Percentiles rank a stretch among this genome's conserved stretches.
Evolutionary conservation across 2,113 vertebrate species (phyloP).

Genomic region (Festucalex cinctus): DNA sequence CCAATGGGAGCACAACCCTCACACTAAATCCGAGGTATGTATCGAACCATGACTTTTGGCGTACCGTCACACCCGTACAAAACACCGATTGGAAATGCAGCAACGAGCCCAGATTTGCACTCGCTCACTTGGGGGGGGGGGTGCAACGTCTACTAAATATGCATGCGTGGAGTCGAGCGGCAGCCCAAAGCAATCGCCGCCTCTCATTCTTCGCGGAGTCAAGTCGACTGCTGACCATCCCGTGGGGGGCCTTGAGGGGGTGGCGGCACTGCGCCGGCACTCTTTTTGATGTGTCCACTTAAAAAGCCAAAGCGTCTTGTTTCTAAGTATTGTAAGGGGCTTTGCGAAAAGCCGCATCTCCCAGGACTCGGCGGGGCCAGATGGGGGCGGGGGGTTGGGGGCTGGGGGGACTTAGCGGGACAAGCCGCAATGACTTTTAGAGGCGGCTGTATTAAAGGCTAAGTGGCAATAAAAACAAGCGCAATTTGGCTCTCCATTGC

Average conservation of each 20-base stretch:
- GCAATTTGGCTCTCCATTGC: conserved; percentile 30
- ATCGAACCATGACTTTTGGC: background rate
- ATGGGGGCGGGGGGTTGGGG: background rate
- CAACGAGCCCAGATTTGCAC: background rate
- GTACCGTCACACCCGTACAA: background rate
- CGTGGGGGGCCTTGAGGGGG: conserved; percentile 21
- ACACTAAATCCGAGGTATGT: background rate
- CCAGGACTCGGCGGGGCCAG: background rate
- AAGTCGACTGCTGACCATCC: conserved; percentile 50
- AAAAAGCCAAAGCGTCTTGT: conserved; percentile 29
- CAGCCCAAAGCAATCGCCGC: conserved; percentile 54
- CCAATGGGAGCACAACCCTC: background rate
- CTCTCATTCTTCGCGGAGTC: conserved; percentile 46
- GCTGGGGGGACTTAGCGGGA: conserved; percentile 35
- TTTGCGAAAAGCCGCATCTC: conserved; percentile 28
- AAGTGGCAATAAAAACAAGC: conserved; percentile 44
- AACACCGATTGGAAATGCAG: background rate
- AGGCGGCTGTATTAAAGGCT: conserved; percentile 33
- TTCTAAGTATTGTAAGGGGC: conserved; percentile 27
- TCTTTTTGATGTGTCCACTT: conserved; percentile 47
- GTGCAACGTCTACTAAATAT: conserved; percentile 60
- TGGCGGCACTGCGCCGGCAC: conserved; percentile 23
- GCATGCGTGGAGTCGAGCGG: conserved; percentile 42
- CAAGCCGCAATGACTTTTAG: conserved; percentile 51
- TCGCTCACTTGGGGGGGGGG: conserved; percentile 11